These are phyloP conservation scores for Puma concolor DNA, from an alignment of 2,113 vertebrate genomes.

Conservation along the genomic window DNA sequence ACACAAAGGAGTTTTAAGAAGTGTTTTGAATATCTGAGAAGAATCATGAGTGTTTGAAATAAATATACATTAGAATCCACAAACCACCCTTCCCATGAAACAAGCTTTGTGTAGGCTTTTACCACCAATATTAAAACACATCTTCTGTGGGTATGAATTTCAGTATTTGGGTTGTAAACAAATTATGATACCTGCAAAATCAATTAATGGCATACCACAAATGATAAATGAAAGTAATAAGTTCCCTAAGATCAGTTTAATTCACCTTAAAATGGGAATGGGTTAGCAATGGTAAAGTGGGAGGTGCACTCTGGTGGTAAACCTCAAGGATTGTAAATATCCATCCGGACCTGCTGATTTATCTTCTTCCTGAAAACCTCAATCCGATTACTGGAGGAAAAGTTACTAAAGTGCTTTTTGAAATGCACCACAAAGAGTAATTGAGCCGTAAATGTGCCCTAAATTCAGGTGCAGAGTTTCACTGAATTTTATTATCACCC, in stretches of 20 bases:
- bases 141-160: neutral
- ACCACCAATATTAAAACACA: neutral
- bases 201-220: conserved; percentile 13
- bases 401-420: conserved; percentile 60
- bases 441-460: conserved; percentile 43
- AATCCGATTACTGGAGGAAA: conserved; percentile 53
- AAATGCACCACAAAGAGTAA: conserved; percentile 44
- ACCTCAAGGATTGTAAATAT: neutral
- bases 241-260: neutral
- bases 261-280: neutral
- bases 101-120: neutral
- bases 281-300: neutral
- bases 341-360: neutral
- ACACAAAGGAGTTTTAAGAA: conserved; percentile 22
- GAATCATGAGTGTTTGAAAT: neutral
- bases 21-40: neutral
- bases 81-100: neutral
- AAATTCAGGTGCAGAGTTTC: conserved; percentile 44
- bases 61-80: neutral
- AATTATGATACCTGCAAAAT: neutral
- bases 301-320: neutral
- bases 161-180: neutral
- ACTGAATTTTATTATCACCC: conserved; percentile 24
- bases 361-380: conserved; percentile 50
- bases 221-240: neutral